A percentile compares a stretch with the other conserved stretches of the same genome.
Evolutionary conservation across 2,888 invertebrate genomes (phyloP).

Genomic region (Plutella xylostella): DNA sequence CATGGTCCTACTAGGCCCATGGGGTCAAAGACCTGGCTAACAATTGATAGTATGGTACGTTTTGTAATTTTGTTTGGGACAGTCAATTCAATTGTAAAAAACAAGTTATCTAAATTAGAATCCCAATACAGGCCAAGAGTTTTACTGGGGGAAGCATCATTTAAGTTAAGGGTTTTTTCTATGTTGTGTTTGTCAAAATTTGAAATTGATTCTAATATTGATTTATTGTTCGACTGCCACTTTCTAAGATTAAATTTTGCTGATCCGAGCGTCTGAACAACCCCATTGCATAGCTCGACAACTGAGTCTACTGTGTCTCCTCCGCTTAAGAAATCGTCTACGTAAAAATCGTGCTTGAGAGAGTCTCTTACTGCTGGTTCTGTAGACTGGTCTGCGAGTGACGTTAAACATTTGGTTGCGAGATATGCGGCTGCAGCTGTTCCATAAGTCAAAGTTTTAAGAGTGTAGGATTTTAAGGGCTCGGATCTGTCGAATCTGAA

Average conservation of each 20-base stretch:
- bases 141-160: background rate
- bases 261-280: background rate
- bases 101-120: background rate
- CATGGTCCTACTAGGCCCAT: conserved; percentile 10
- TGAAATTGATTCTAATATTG: background rate
- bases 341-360: background rate
- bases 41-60: background rate
- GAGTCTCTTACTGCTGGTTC: background rate
- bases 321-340: background rate
- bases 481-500: too few species aligned
- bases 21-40: conserved; percentile 9
- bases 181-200: too few species aligned
- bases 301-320: background rate
- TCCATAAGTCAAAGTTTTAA: too few species aligned
- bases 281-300: background rate
- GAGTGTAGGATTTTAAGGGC: too few species aligned
- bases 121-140: background rate
- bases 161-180: background rate
- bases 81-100: background rate
- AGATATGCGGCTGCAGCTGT: too few species aligned
- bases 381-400: conserved; percentile 4
- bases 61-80: background rate
- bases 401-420: too few species aligned
- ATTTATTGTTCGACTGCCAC: background rate
- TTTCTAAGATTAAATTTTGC: conserved; percentile 11